Evolutionary conservation across 2,888 invertebrate genomes (phyloP).

Genomic region (Arctia plantaginis): DNA sequence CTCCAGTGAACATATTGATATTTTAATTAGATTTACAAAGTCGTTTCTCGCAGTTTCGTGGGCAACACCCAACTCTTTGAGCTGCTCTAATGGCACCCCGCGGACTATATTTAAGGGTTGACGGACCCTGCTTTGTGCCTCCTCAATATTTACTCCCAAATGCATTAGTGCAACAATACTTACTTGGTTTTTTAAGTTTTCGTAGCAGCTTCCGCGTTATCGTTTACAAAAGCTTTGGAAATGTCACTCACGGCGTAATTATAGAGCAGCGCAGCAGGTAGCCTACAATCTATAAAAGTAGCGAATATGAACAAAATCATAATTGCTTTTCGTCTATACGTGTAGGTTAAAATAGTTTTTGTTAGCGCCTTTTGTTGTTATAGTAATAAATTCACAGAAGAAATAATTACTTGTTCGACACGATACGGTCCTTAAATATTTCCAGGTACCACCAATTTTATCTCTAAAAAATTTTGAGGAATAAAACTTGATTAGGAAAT

Average conservation of each 20-base stretch:
- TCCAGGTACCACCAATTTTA: constrained; percentile 18
- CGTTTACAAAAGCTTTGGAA: constrained; percentile 83
- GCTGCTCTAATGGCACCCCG: constrained; percentile 85
- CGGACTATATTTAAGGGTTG: constrained; percentile 84
- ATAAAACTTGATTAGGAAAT: not conserved
- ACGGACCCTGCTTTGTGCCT: constrained; percentile 79
- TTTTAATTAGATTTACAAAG: constrained; percentile 87
- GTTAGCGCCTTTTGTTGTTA: constrained; percentile 66
- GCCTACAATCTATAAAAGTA: constrained; percentile 68
- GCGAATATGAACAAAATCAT: constrained; percentile 71
- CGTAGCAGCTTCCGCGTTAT: constrained; percentile 85
- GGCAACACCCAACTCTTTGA: constrained; percentile 85
- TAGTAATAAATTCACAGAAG: constrained; percentile 59
- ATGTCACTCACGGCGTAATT: constrained; percentile 84
- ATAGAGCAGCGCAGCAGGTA: constrained; percentile 83
- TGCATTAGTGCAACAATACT: constrained; percentile 85
- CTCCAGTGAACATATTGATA: constrained; percentile 85
- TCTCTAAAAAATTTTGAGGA: not conserved
- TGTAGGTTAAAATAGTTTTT: constrained; percentile 66
- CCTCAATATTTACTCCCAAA: constrained; percentile 86
- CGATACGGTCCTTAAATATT: constrained; percentile 33
- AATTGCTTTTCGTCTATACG: constrained; percentile 77
- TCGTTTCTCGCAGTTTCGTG: constrained; percentile 72
- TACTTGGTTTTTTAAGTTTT: constrained; percentile 84
- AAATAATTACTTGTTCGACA: constrained; percentile 54